phyloP scores from a whole-genome alignment of 2,888 invertebrate genomes.

The Cacoxenus indagator region DNA sequence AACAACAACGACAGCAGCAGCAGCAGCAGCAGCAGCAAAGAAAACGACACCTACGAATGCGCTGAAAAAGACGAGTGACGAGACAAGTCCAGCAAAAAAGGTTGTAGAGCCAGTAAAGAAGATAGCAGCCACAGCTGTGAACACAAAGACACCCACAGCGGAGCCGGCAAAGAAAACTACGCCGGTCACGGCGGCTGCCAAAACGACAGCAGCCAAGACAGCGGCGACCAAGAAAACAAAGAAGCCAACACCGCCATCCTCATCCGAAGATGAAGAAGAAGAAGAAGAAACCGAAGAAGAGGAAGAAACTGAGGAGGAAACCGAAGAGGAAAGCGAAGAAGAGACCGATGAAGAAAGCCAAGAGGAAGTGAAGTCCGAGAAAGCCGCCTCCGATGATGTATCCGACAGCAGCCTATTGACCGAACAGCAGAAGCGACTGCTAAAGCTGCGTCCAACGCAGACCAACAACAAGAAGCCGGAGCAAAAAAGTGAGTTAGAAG shows the following conservation, averaged over 20 bases:
- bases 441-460: slow-evolving; percentile 51
- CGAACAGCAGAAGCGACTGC: slow-evolving; percentile 52
- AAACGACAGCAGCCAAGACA: slow-evolving; percentile 47
- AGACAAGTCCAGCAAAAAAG: slow-evolving; percentile 5
- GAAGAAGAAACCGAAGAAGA: slow-evolving; percentile 40
- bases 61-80: slow-evolving; percentile 37
- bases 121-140: slow-evolving; percentile 25
- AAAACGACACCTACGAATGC: slow-evolving; percentile 24
- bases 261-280: slow-evolving; percentile 49
- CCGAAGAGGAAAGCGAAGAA: slow-evolving; percentile 51
- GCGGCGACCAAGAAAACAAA: slow-evolving; percentile 56
- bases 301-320: slow-evolving; percentile 45
- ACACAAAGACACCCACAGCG: slow-evolving; percentile 39
- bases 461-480: slow-evolving; percentile 56
- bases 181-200: slow-evolving; percentile 35
- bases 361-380: slow-evolving; percentile 48
- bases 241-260: slow-evolving; percentile 64
- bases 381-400: slow-evolving; percentile 62
- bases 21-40: slow-evolving; percentile 15
- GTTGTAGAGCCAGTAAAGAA: slow-evolving; percentile 6
- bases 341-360: slow-evolving; percentile 49
- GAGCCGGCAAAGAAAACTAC: slow-evolving; percentile 15
- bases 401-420: slow-evolving; percentile 57
- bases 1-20: slow-evolving; percentile 41
- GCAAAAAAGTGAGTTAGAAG: slow-evolving; percentile 67